phyloP scores from a whole-genome alignment of 2,113 vertebrate genomes.

The Ginglymostoma cirratum region DNA sequence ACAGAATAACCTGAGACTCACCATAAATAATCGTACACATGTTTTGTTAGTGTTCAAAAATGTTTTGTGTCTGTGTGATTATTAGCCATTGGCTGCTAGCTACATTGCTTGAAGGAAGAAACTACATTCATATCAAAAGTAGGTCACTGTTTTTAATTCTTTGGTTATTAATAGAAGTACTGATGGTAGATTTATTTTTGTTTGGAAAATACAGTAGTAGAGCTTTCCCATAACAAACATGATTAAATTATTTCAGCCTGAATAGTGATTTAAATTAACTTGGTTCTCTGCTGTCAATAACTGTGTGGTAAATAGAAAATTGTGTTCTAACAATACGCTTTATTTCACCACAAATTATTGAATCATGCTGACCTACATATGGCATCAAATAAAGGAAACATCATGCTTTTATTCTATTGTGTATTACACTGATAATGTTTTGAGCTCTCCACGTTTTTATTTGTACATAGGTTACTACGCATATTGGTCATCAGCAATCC shows the following conservation, averaged over 20 bases:
- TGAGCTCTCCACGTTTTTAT: neutral
- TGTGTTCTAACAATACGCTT: neutral
- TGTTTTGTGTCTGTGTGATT: neutral
- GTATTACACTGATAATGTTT: neutral
- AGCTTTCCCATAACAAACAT: neutral
- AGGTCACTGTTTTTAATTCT: neutral
- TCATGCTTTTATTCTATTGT: neutral
- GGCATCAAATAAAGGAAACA: neutral
- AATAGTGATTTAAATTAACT: neutral
- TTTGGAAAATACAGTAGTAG: neutral
- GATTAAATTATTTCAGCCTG: neutral
- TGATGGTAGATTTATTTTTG: neutral
- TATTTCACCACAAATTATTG: neutral
- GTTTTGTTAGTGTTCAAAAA: neutral
- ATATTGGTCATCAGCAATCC: neutral
- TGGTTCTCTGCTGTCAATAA: neutral
- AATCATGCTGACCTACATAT: neutral
- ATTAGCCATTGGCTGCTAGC: neutral
- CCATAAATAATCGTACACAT: neutral
- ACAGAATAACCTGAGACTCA: neutral
- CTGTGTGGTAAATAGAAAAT: neutral
- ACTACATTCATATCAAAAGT: neutral
- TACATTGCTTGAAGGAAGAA: neutral
- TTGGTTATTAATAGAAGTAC: neutral
- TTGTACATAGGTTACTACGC: constrained; percentile 24